Evolutionary conservation across 2,113 vertebrate genomes (phyloP), one percentile per base, ranked within the genome.

Genomic region (Lichenostomus cassidix): DNA sequence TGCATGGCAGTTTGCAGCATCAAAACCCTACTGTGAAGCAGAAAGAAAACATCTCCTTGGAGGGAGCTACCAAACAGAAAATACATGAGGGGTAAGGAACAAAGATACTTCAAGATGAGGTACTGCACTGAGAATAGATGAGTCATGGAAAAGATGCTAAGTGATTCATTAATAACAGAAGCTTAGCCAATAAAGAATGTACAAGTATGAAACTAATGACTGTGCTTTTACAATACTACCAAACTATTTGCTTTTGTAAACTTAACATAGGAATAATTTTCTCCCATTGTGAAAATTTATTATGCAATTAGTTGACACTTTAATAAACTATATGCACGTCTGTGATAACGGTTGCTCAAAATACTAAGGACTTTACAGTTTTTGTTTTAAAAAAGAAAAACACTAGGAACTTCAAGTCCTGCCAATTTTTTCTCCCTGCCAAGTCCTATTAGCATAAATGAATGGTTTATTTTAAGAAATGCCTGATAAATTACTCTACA

Each of bases 381-480:
- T 97, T 96, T 96, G 97, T 98, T 97, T 98, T 97, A 95, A 96
- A 97, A 98, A 95, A 96, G 94, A 96, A 97, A 97, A 97, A 95
- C 95, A 97, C 96, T 95, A 97, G 93, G 98, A 98, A 98, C 98
- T 98, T 95, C 96, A 97, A 98, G 98, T 98, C 86, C 98, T 98
- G 98, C 98, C 98, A 98, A 98, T 95, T 98, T 97, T 98, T 97
- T 90, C 96, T 97, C 97, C 95, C 96, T 98, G 98, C 98, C 98
- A 98, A 98, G 97, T 97, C 96, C 98, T 98, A 98, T 98, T 98
- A 98, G 98, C 98, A 98, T 97, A 98, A 98, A 98, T 98, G 98
- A 98, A 98, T 53, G 83, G 98, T 98, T 98, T 98, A 98, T 98
- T 98, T 99, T 98, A 98, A 98, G 98, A 99, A 98, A 98, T 98